Base-by-base conservation (phyloP, 2,888 invertebrate genomes). In the Phasia obesa region DNA sequence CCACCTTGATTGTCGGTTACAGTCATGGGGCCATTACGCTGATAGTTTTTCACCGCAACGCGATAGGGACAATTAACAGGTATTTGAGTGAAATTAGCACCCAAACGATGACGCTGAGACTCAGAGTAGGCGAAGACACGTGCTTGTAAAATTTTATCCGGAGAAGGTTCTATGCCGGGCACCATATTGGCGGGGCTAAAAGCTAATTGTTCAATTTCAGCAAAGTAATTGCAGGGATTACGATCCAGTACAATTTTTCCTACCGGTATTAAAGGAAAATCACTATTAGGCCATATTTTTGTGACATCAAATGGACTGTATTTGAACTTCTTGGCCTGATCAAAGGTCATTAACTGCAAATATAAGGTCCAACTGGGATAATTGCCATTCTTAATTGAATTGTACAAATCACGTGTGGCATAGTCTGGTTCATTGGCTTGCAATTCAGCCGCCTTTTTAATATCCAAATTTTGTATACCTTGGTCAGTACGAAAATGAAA, bases 221-320 rank as follows among this genome's bases (percentile, higher is more conserved):
- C 94, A 90, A 98, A 98, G 91, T 98, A 98, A 91, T 98, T 98
- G 86, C 94, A 94, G 0, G 98, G 98, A 91, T 98, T 98, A 84
- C 95, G 94, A 91, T 98, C 95, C 69, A 99, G 92, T 0, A 96
- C 95, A 86, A 99, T 88, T 91, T 95, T 95, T 2, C 98, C 98
- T 0, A 98, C 97, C 4, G 95, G 96, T 84, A 97, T 96, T 82
- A 98, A 92, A 2, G 98, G 98, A 90, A 93, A 98, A 0, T 98
- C 97, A 19, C 92, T 91, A 85, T 98, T 97, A 0, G 97, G 94
- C 98, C 98, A 98, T 27, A 97, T 92, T 93, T 98, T 98, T 0
- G 98, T 98, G 82, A 98, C 89, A 91, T 99, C 98, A 91, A 99
- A 98, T 44, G 98, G 98, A 93, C 98, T 98, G 92, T 95, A 97